Evolutionary conservation across 92 coral and sea anemone species (phyloP), one percentile per base, ranked within the genome.

Genomic region (Plumapathes pennacea): DNA sequence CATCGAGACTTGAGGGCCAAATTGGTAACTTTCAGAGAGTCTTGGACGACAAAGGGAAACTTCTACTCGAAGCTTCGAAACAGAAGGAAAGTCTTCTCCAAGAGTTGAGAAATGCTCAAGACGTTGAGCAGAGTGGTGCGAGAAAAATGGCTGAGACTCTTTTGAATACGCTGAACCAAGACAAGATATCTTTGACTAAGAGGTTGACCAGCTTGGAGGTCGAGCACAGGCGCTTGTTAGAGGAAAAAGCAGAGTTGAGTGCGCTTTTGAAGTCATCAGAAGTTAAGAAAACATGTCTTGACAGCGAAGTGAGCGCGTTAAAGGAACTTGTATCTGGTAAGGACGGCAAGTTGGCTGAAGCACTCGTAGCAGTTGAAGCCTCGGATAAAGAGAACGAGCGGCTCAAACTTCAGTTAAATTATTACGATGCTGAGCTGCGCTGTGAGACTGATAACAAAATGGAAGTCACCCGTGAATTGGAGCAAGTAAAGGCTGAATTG

Each of bases 61-160:
- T 38, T 15, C 60, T 32, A 42, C 44, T 13, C 10, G 11, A 45
- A 10, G 20, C 53, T 14, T 64, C 22, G 40, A 64, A 55, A 31
- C 53, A 62, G 53, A 82, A 46, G 46, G 90, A 62, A 40, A 73
- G 50, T 5, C 24, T 83, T 50, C 17, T 65, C 37, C 42, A 32
- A n/a, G 90, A 83, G 45, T 54, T 83, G 22, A 83, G 52, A 27
- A 69, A 67, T 48, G 25, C 72, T 8, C 36, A 47, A 25, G 67
- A 73, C 28, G 39, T 28, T 2, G 72, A 73, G 43, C 54, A 54
- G 53, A 69, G 48, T 24, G n/a, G n/a, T n/a, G 59, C 67, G 0
- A 43, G 34, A 25, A 26, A 70, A 15, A 62, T 60, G 34, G 50
- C 77, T 55, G 81, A 78, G 28, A 21, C 54, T 18, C 62, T 72